phyloP scores from a whole-genome alignment of 2,113 vertebrate genomes.

The Poicephalus gulielmi region DNA sequence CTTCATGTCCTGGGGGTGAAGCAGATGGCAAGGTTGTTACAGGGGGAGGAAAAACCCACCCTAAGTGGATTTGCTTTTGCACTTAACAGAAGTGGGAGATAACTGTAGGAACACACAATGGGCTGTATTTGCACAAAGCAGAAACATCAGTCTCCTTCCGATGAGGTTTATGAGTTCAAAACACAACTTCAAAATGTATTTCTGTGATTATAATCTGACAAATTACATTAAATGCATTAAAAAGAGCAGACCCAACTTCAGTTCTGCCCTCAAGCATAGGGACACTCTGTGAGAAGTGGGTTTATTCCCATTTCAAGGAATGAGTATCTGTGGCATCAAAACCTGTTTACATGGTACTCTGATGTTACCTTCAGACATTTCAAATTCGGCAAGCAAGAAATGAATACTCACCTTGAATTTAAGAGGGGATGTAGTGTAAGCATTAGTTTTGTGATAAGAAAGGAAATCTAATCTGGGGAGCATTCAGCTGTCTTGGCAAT shows the following conservation, averaged over 20 bases:
- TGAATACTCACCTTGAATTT: not conserved
- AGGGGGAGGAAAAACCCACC: not conserved
- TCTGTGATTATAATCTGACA: not conserved
- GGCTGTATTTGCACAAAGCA: not conserved
- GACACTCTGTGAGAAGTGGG: not conserved
- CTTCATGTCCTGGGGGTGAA: not conserved
- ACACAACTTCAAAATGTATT: not conserved
- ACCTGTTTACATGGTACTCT: not conserved
- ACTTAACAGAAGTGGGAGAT: not conserved
- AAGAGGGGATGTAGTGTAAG: not conserved
- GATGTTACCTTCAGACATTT: not conserved
- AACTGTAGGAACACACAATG: not conserved
- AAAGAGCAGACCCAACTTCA: not conserved
- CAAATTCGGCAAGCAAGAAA: rapidly evolving
- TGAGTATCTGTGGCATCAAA: not conserved
- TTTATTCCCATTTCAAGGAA: not conserved
- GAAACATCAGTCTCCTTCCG: not conserved
- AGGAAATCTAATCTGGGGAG: not conserved
- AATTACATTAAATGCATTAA: not conserved
- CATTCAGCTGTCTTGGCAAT: not conserved
- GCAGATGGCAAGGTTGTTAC: not conserved
- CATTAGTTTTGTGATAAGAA: not conserved
- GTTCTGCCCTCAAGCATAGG: not conserved
- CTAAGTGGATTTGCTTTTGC: not conserved
- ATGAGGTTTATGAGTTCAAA: not conserved